Evolutionary conservation across 2,113 vertebrate genomes (phyloP), one percentile per base, ranked within the genome.

Genomic region (Tursiops truncatus): DNA sequence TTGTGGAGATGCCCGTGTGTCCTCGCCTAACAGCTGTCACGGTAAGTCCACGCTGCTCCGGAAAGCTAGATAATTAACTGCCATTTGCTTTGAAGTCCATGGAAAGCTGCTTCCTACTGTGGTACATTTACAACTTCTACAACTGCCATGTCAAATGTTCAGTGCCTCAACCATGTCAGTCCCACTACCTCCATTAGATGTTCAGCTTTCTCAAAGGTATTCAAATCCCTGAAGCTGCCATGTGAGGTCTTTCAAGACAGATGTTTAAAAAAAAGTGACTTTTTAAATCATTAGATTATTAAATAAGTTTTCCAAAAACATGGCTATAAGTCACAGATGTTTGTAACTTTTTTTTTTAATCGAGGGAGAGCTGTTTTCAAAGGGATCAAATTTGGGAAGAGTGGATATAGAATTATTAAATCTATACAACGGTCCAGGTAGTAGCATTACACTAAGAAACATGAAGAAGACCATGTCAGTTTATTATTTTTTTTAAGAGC

Each of bases 21-120:
- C 91, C 92, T 82, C 47, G 56, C 53, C 91, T 97, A 50, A 71
- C 94, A 97, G 97, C 95, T 98, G 97, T 96, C 88, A 68, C 0
- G 3, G 70, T 25, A 77, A 88, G 92, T 93, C 91, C 63, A 60
- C 0, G 44, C 90, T 38, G 88, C 85, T 94, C 44, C 89, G 36
- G 88, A 89, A 96, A 94, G 80, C 86, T 9, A 8, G 89, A 67
- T 76, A 96, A 95, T 95, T 93, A 87, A 96, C 79, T 93, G 68
- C 92, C 53, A 4, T 90, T 91, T 93, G 38, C 92, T 97, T 97
- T 95, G 82, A 97, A 97, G 85, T 97, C 68, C 82, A 33, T 20
- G 90, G 94, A 97, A 97, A 96, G 93, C 68, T 95, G 65, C 58
- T 97, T 97, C 79, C 93, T 70, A 67, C 94, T 90, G 84, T 44